Evolutionary conservation across 2,797 vertebrate genomes (phyloP).

Genomic region (Sebastiscus tertius): DNA sequence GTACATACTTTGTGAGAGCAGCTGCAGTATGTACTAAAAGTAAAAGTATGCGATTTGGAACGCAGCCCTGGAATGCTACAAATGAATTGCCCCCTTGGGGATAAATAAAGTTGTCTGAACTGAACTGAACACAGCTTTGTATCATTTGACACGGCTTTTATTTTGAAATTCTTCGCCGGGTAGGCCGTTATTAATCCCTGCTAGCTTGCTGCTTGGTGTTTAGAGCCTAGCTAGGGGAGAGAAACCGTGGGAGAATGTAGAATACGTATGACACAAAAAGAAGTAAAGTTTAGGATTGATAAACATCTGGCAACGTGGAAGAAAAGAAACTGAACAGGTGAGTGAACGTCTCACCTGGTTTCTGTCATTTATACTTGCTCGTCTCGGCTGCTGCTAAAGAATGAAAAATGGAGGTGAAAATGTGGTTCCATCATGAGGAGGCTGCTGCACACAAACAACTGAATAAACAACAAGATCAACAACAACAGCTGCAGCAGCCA

Average conservation of each 20-base stretch:
- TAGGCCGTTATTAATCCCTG: rapidly evolving
- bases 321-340: slow-evolving; percentile 68
- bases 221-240: slow-evolving; percentile 79
- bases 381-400: slow-evolving; percentile 19
- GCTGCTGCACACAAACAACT: slow-evolving; percentile 64
- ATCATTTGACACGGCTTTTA: slow-evolving; percentile 12
- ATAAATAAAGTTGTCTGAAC: too few species aligned
- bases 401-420: slow-evolving; percentile 67
- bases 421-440: slow-evolving; percentile 58
- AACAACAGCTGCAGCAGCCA: slow-evolving; percentile 31
- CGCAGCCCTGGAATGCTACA: too few species aligned
- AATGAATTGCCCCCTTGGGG: too few species aligned
- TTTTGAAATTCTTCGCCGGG: slow-evolving; percentile 24
- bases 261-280: slow-evolving; percentile 42
- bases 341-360: background rate
- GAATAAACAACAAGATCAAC: slow-evolving; percentile 64
- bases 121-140: background rate
- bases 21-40: too few species aligned
- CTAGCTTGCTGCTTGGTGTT: slow-evolving; percentile 61
- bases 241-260: slow-evolving; percentile 64
- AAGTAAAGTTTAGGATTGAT: slow-evolving; percentile 49
- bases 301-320: slow-evolving; percentile 46
- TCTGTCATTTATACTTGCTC: background rate
- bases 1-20: too few species aligned
- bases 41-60: too few species aligned